phyloP scores from a whole-genome alignment of 2,797 vertebrate genomes.

The Onychomys torridus region DNA sequence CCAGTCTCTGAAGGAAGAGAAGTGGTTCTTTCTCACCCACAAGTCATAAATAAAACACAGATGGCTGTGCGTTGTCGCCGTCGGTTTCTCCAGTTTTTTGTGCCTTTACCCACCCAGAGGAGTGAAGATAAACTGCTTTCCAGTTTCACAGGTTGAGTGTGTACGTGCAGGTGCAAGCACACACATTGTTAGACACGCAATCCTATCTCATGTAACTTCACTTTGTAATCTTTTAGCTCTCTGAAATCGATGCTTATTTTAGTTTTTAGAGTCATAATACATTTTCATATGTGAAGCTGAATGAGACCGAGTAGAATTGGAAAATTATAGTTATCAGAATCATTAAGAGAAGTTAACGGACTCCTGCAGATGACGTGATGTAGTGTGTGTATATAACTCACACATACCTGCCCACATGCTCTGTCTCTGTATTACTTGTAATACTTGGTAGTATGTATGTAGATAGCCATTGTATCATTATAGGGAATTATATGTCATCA shows the following conservation, averaged over 20 bases:
- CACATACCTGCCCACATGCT: background rate
- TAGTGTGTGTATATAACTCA: background rate
- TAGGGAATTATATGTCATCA: background rate
- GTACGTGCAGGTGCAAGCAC: no score
- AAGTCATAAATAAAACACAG: background rate
- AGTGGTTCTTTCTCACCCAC: background rate
- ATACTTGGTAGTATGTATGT: background rate
- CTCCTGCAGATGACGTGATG: background rate
- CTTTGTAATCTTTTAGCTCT: constrained; percentile 1
- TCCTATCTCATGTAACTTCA: background rate
- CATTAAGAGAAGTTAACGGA: background rate
- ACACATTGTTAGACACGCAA: background rate
- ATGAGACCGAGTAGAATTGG: constrained; percentile 53
- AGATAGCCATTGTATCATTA: background rate
- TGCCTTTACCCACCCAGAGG: background rate
- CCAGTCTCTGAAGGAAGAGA: background rate
- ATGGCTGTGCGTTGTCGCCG: constrained; percentile 46
- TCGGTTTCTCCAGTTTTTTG: background rate
- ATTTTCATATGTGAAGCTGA: background rate
- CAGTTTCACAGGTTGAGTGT: background rate
- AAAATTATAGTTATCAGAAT: background rate
- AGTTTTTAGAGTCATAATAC: constrained; percentile 43
- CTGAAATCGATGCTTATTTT: constrained; percentile 51
- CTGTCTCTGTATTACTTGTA: background rate
- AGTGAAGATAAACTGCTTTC: background rate